Evolutionary conservation across 2,797 vertebrate species (phyloP).

Genomic region (Sebastes miniatus): DNA sequence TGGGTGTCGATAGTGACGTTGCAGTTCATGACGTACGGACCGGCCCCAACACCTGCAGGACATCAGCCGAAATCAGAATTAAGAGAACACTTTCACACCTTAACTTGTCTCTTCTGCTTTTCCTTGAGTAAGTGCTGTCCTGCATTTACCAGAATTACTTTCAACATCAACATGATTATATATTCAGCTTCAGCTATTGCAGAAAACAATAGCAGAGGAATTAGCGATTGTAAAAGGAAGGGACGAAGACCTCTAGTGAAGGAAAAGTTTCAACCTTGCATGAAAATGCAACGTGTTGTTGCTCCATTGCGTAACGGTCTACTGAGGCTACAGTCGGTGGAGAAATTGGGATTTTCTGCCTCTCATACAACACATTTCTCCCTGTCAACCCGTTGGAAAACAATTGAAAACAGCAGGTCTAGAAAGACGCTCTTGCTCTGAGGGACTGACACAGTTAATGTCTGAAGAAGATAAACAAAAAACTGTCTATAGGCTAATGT

Average conservation of each 20-base stretch:
- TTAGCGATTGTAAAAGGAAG: not conserved
- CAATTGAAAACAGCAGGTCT: not conserved
- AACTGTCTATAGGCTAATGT: not conserved
- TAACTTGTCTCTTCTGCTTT: not conserved
- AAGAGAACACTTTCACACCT: not conserved
- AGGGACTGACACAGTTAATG: not conserved
- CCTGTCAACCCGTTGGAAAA: not conserved
- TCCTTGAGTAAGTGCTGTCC: not conserved
- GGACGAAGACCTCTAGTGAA: not conserved
- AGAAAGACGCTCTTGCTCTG: not conserved
- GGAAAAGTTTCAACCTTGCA: not conserved
- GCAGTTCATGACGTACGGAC: slow-evolving; percentile 84
- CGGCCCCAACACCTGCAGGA: slow-evolving; percentile 76
- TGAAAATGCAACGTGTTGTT: not conserved
- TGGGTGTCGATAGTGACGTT: slow-evolving; percentile 81
- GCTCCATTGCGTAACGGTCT: not conserved
- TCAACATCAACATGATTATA: not conserved
- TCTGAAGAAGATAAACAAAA: not conserved
- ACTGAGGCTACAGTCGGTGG: not conserved
- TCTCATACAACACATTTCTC: not conserved
- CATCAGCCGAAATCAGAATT: not conserved
- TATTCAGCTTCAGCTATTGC: not conserved
- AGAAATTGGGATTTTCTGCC: not conserved
- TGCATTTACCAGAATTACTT: not conserved
- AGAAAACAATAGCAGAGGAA: not conserved